phyloP scores from a whole-genome alignment of 2,797 vertebrate species.

The Aeoliscus strigatus region DNA sequence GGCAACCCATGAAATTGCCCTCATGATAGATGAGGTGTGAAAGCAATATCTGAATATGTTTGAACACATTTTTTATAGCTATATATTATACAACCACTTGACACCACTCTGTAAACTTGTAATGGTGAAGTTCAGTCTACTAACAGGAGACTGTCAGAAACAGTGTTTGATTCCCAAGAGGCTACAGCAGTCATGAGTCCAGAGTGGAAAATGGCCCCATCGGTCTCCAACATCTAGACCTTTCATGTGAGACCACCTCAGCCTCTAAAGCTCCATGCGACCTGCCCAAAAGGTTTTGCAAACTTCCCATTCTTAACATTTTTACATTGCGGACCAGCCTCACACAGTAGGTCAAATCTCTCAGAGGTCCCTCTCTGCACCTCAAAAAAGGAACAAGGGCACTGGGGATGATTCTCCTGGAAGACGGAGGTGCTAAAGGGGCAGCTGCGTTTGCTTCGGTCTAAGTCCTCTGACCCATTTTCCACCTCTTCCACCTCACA shows the following conservation, averaged over 20 bases:
- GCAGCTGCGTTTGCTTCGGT: slow-evolving; percentile 77
- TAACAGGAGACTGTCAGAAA: too few species aligned
- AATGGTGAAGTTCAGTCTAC: slow-evolving; percentile 3
- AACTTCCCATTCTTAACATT: slow-evolving; percentile 28
- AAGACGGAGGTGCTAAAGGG: slow-evolving; percentile 54
- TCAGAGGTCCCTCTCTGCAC: slow-evolving; percentile 52
- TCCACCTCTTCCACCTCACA: slow-evolving; percentile 59
- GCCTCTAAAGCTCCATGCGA: slow-evolving; percentile 9
- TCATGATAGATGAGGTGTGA: slow-evolving; percentile 87
- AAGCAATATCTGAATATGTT: slow-evolving; percentile 89
- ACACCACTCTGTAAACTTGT: slow-evolving; percentile 18
- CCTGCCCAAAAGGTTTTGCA: slow-evolving; percentile 3
- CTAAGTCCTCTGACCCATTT: slow-evolving; percentile 80
- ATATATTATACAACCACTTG: slow-evolving; percentile 35
- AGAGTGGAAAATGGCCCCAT: neutral
- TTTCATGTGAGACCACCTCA: slow-evolving; percentile 9
- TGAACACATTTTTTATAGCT: slow-evolving; percentile 23
- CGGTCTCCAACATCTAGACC: neutral
- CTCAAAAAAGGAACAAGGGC: slow-evolving; percentile 21
- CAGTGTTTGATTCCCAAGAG: neutral
- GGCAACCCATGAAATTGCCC: slow-evolving; percentile 85
- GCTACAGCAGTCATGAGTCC: neutral
- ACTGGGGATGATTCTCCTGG: slow-evolving; percentile 43
- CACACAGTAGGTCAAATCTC: slow-evolving; percentile 22
- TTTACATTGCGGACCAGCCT: slow-evolving; percentile 6